Base-by-base conservation (phyloP, 2,797 vertebrate species). In the Threskiornis aethiopicus region DNA sequence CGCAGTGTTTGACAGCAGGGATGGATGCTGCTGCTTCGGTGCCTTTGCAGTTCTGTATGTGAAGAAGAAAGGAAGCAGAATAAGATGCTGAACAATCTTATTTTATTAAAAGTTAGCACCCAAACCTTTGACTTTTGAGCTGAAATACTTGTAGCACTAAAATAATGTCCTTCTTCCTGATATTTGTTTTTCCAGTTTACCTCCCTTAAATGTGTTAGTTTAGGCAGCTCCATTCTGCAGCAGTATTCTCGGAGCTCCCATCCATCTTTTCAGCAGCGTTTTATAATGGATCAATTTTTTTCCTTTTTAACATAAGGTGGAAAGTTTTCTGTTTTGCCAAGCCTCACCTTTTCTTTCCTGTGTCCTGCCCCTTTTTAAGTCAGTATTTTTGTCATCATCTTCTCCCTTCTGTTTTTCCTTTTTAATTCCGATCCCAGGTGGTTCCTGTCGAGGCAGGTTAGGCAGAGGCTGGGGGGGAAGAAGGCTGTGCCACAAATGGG, bases 21-120 rank as follows among this genome's bases (percentile, higher is more conserved):
- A 2, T 51, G 24, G 88, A 7, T 66, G 35, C 64, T 72, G 1
- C 52, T 72, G 75, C 62, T 31, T 52, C n/a, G 19, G 24, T 7
- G 0, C 3, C 2, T 6, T 39, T 17, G 4, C 33, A n/a, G 0
- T 44, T 52, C 58, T 41, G 9, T 12, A 13, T 5, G 28, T 20
- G 39, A 31, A 44, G 42, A 65, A 10, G 44, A 54, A 54, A 65
- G 44, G 11, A 71, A 37, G n/a, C 47, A 75, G 52, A 64, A 18
- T 10, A 19, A 67, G 41, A 16, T 62, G 57, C 25, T 54, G 87
- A 61, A 46, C 39, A 35, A 1, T 29, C 37, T 75, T 28, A 59
- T 2, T 58, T 61, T 21, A 35, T 15, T 58, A 51, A 19, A 67
- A 75, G 18, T 54, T 59, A 55, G 31, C 33, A 55, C 28, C 46